These are phyloP conservation scores for Hoplodrina blanda DNA, from an alignment of 2,888 invertebrate genomes.

Conservation along the genomic window DNA sequence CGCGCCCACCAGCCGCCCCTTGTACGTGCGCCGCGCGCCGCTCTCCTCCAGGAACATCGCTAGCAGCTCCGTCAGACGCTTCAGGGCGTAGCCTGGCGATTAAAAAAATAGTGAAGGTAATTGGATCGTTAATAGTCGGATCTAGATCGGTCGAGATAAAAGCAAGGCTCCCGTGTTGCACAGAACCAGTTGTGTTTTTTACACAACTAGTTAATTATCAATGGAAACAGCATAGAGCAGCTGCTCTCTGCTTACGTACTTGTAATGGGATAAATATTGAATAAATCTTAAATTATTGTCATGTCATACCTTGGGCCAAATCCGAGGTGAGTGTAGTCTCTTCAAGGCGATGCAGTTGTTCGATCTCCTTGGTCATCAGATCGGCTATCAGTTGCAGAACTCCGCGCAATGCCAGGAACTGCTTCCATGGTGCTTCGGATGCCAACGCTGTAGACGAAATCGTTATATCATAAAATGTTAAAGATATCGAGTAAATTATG, in stretches of 20 bases:
- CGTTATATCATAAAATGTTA: background rate
- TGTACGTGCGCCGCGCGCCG: slow-evolving; percentile 97
- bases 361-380: slow-evolving; percentile 96
- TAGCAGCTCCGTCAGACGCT: slow-evolving; percentile 96
- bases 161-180: too few species aligned
- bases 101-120: background rate
- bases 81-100: slow-evolving; percentile 94
- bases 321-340: slow-evolving; percentile 98
- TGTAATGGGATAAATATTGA: too few species aligned
- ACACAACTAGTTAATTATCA: too few species aligned
- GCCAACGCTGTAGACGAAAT: slow-evolving; percentile 90
- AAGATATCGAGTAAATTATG: background rate
- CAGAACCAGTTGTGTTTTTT: too few species aligned
- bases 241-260: too few species aligned
- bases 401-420: slow-evolving; percentile 97
- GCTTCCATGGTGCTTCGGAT: slow-evolving; percentile 97
- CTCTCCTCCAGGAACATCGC: slow-evolving; percentile 97
- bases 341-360: slow-evolving; percentile 96
- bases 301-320: slow-evolving; percentile 94
- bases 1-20: slow-evolving; percentile 96
- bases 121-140: too few species aligned
- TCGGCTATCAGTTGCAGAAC: slow-evolving; percentile 96
- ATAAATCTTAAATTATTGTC: background rate
- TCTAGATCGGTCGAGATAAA: too few species aligned
- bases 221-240: too few species aligned